phyloP scores from a whole-genome alignment of 2,113 vertebrate genomes.

The Dasyurus viverrinus region DNA sequence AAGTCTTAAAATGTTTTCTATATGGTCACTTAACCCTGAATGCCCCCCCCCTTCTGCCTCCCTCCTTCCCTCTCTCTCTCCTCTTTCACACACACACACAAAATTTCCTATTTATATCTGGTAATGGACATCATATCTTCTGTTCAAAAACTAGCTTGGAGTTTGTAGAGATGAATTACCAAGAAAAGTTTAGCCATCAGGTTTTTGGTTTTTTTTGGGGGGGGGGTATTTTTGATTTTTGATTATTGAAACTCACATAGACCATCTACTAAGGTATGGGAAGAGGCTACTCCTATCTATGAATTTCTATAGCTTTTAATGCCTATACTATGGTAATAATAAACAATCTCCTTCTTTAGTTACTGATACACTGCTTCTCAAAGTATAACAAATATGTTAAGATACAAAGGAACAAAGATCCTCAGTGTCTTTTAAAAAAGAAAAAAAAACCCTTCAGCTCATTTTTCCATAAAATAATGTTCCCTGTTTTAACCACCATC shows the following conservation, averaged over 20 bases:
- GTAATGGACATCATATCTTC: background rate
- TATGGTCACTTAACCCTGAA: background rate
- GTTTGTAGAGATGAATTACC: background rate
- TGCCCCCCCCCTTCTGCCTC: too few relatives aligned
- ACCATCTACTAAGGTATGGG: background rate
- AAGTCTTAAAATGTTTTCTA: background rate
- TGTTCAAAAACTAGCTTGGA: background rate
- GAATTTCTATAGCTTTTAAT: background rate
- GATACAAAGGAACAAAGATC: constrained; percentile 34
- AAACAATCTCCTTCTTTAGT: background rate
- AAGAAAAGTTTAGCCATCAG: background rate
- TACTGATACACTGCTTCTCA: constrained; percentile 23
- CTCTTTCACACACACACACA: too few relatives aligned
- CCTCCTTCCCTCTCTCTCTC: too few relatives aligned
- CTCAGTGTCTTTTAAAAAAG: constrained; percentile 31
- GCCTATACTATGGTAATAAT: background rate
- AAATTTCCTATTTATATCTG: background rate
- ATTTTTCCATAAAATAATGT: constrained; percentile 5
- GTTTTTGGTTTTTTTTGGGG: too few relatives aligned
- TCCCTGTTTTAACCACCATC: background rate
- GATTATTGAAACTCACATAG: background rate
- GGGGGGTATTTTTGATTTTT: background rate
- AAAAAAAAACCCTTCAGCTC: background rate
- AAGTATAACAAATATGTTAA: background rate
- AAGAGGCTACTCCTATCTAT: background rate